Base-by-base conservation (phyloP, 2,113 vertebrate species). In the Spea bombifrons region DNA sequence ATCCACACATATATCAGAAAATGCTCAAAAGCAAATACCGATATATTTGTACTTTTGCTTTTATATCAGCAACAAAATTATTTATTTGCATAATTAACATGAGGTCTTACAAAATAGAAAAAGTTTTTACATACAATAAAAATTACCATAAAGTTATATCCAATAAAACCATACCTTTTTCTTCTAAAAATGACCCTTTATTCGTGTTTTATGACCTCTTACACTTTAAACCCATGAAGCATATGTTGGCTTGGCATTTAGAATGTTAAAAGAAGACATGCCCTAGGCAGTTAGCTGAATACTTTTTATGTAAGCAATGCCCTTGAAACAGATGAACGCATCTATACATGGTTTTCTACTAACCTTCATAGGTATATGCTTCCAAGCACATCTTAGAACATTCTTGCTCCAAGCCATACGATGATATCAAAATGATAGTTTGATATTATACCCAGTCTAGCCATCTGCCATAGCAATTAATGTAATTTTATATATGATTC, bases 301-400 rank as follows among this genome's bases (percentile, higher is more conserved):
- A 17, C 43, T 16, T 73, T 71, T 70, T 68, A 44, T n/a, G 55
- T 15, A n/a, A 15, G 52, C 84, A 75, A 72, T 68, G 76, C 74
- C 85, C 86, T 85, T 87, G 85, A 88, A 82, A 49, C 83, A 85
- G 73, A 49, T 73, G 66, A 76, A 81, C 43, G 70, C 43, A 82
- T 52, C 45, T 69, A 76, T 46, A 71, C 75, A 81, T 82, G 69
- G 66, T 59, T 77, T 63, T 52, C 16, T 61, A 66, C 80, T 75
- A 79, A 44, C 12, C 65, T 84, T 82, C 76, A 55, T 64, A 49
- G 65, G 75, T 80, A 82, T 77, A 49, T 64, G 72, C n/a, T 0
- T 3, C 17, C 10, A 82, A 52, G 83, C 47, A 71, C 10, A 75
- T 68, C 57, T 47, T 57, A 73, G 46, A 0, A 0, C 48, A 52